Evolutionary conservation across 2,797 vertebrate genomes (phyloP).

Genomic region (Sebastes hubbsi): DNA sequence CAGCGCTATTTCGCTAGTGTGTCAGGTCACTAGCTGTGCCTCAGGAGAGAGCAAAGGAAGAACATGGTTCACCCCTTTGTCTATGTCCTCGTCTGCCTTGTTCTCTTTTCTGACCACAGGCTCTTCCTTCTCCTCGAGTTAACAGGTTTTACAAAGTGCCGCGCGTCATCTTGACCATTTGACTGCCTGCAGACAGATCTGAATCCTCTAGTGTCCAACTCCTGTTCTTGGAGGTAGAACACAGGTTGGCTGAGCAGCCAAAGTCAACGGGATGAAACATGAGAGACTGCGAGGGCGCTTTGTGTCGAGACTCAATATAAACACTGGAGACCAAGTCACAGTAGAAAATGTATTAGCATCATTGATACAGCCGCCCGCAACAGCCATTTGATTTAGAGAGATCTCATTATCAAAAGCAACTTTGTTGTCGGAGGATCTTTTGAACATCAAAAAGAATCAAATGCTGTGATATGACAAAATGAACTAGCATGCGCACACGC

Average conservation of each 20-base stretch:
- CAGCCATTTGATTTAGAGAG: slow-evolving; percentile 19
- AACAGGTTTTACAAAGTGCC: slow-evolving; percentile 25
- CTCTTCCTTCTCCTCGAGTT: slow-evolving; percentile 16
- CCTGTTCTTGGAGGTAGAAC: neutral
- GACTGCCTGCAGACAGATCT: neutral
- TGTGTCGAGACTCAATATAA: slow-evolving; percentile 14
- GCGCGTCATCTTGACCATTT: slow-evolving; percentile 6
- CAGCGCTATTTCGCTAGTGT: slow-evolving; percentile 38
- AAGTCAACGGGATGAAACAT: slow-evolving; percentile 4
- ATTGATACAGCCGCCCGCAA: neutral
- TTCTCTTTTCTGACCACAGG: slow-evolving; percentile 41
- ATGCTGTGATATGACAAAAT: slow-evolving; percentile 24
- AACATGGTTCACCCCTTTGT: slow-evolving; percentile 34
- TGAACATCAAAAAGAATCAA: slow-evolving; percentile 52
- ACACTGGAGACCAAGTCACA: slow-evolving; percentile 14
- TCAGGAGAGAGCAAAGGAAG: slow-evolving; percentile 41
- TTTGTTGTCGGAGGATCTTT: slow-evolving; percentile 28
- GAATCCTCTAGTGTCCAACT: neutral
- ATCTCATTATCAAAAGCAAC: slow-evolving; percentile 35
- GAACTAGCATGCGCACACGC: neutral
- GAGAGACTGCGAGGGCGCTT: slow-evolving; percentile 11
- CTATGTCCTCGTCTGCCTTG: slow-evolving; percentile 21
- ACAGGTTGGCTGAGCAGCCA: neutral
- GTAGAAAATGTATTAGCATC: slow-evolving; percentile 10
- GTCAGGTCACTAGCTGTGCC: slow-evolving; percentile 57